phyloP scores from a whole-genome alignment of 2,797 vertebrate genomes.

The Microtus agrestis region DNA sequence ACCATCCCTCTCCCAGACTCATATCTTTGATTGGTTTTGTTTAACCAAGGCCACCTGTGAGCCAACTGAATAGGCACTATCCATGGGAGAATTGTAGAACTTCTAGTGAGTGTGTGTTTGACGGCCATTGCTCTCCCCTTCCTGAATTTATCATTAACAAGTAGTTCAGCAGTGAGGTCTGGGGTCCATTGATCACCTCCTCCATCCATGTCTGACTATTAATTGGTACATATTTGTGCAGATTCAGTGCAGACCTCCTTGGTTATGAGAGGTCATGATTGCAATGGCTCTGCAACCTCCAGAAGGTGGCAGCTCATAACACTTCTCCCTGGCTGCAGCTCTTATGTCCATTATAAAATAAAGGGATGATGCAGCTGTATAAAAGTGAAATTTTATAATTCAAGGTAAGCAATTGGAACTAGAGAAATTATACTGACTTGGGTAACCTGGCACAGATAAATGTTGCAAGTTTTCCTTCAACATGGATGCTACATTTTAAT shows the following conservation, averaged over 20 bases:
- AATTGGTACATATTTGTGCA: not conserved
- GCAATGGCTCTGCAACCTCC: not conserved
- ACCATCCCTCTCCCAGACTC: not conserved
- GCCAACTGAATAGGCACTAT: not conserved
- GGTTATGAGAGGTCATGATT: not conserved
- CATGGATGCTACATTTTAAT: not conserved
- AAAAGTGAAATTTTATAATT: not conserved
- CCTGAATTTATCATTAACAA: not conserved
- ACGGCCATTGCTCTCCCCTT: not conserved
- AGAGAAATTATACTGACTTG: not conserved
- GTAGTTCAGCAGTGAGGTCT: not conserved
- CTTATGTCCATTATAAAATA: not conserved
- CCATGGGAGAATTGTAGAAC: not conserved
- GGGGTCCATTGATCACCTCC: not conserved
- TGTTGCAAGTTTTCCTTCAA: not conserved
- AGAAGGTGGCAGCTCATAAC: no score
- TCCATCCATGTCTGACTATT: not conserved
- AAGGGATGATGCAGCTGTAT: not conserved
- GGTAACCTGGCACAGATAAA: not conserved
- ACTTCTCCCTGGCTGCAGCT: not conserved
- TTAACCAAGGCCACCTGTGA: not conserved
- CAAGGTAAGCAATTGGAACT: not conserved
- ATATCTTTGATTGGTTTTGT: not conserved
- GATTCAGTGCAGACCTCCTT: not conserved
- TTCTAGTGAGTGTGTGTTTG: accelerated